Percentiles rank a stretch among this genome's conserved stretches.
Conservation (phyloP, 2,888 invertebrate genomes). For the Encarsia formosa region DNA sequence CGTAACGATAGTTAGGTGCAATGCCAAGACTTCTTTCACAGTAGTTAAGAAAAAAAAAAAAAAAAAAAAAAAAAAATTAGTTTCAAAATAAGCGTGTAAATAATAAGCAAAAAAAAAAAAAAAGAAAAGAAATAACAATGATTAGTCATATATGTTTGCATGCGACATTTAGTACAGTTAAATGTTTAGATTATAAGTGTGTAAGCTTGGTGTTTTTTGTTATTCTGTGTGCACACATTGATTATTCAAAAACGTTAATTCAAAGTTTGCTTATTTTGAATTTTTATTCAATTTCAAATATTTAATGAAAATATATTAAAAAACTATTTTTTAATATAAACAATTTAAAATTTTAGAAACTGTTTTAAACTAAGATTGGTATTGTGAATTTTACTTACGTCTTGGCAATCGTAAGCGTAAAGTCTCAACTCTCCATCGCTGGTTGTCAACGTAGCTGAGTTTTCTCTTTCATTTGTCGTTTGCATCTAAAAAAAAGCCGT, state of each 20-base stretch:
- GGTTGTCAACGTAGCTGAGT: slow-evolving; percentile 48
- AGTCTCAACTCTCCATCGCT: slow-evolving; percentile 49
- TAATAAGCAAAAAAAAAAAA: too few relatives aligned
- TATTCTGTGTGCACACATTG: too few relatives aligned
- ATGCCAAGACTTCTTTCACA: slow-evolving; percentile 9
- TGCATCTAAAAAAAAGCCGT: slow-evolving; percentile 37
- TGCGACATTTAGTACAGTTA: slow-evolving; percentile 22
- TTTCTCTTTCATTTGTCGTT: slow-evolving; percentile 47
- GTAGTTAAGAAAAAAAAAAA: slow-evolving; percentile 4
- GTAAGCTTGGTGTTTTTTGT: too few relatives aligned
- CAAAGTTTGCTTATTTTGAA: too few relatives aligned
- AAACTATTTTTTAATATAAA: too few relatives aligned
- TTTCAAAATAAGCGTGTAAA: too few relatives aligned
- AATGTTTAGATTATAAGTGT: too few relatives aligned
- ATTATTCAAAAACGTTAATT: too few relatives aligned
- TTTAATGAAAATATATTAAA: background rate
- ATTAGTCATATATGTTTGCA: slow-evolving; percentile 19
- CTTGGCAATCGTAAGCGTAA: slow-evolving; percentile 49
- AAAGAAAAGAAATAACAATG: slow-evolving; percentile 9
- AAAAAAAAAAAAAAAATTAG: slow-evolving; percentile 5
- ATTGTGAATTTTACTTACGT: slow-evolving; percentile 47
- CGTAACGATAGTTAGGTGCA: slow-evolving; percentile 6
- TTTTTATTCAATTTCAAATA: too few relatives aligned
- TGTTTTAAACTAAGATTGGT: too few relatives aligned
- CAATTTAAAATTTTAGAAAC: too few relatives aligned